These are phyloP conservation scores for Acrocephalus arundinaceus DNA, from an alignment of 2,113 vertebrate genomes.

Conservation along the genomic window DNA sequence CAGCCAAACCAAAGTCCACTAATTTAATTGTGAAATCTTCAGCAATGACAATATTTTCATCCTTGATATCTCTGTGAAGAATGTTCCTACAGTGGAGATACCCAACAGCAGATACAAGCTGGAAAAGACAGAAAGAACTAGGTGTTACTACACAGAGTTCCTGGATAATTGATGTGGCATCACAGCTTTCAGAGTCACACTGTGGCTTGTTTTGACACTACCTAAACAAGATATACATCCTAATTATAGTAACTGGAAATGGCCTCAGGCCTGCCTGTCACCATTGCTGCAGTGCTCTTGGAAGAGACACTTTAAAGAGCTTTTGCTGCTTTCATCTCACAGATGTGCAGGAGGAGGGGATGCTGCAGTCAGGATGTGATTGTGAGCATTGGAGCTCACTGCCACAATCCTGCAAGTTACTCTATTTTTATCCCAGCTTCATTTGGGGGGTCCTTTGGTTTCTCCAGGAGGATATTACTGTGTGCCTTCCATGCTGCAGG, in stretches of 20 bases:
- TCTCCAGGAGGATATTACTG: background rate
- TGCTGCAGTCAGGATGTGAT: background rate
- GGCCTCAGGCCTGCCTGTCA: background rate
- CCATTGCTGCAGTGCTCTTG: background rate
- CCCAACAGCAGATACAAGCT: slow-evolving; percentile 89
- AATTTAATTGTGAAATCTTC: slow-evolving; percentile 88
- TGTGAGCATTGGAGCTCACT: background rate
- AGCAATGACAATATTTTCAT: slow-evolving; percentile 92
- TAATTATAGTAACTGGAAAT: background rate
- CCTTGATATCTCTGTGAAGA: slow-evolving; percentile 93
- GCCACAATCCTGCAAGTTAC: background rate
- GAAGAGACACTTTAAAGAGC: background rate
- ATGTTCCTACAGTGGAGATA: slow-evolving; percentile 83
- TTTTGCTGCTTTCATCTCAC: background rate
- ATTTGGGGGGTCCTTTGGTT: background rate
- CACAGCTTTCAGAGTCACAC: background rate
- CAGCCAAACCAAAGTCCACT: slow-evolving; percentile 92
- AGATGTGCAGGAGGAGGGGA: background rate
- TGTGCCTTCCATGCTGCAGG: background rate
- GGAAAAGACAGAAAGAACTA: background rate
- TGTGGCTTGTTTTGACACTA: background rate
- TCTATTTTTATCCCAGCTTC: slow-evolving; percentile 39
- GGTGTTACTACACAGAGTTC: background rate
- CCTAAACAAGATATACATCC: background rate
- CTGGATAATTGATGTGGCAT: background rate